Percentiles rank a stretch among this genome's conserved stretches.
phyloP scores from a whole-genome alignment of 2,888 invertebrate genomes.

The Linyphia triangularis region DNA sequence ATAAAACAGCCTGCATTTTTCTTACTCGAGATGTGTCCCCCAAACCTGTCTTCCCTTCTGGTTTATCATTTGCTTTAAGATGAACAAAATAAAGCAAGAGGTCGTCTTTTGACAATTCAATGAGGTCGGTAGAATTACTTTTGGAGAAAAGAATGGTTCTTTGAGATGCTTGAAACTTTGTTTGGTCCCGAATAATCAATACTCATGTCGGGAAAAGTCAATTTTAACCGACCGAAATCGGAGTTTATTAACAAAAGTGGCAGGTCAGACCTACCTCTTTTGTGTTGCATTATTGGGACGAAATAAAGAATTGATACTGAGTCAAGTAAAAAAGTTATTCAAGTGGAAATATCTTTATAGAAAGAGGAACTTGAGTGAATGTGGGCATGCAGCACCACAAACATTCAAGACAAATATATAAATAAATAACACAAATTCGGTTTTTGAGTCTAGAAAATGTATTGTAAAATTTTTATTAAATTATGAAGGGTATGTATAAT shows the following conservation, averaged over 20 bases:
- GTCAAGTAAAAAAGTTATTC: not conserved
- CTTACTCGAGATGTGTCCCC: too few relatives aligned
- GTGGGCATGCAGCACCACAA: too few relatives aligned
- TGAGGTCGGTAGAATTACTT: not conserved
- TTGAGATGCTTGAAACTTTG: not conserved
- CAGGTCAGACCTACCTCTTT: not conserved
- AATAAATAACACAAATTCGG: too few relatives aligned
- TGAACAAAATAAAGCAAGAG: too few relatives aligned
- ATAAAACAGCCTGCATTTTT: too few relatives aligned
- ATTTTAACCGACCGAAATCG: not conserved
- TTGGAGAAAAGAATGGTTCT: not conserved
- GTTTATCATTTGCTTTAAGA: too few relatives aligned
- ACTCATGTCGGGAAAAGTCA: not conserved
- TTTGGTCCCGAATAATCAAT: not conserved
- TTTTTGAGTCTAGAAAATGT: too few relatives aligned
- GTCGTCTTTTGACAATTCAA: not conserved
- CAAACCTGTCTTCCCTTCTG: too few relatives aligned
- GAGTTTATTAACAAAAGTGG: not conserved
- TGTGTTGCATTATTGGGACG: not conserved
- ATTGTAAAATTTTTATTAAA: too few relatives aligned
- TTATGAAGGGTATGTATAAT: too few relatives aligned
- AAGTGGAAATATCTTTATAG: not conserved
- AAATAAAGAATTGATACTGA: not conserved
- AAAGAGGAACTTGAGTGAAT: too few relatives aligned
- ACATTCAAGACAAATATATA: too few relatives aligned